Conservation (phyloP, 2,888 invertebrate genomes). For the Colletes collaris region DNA sequence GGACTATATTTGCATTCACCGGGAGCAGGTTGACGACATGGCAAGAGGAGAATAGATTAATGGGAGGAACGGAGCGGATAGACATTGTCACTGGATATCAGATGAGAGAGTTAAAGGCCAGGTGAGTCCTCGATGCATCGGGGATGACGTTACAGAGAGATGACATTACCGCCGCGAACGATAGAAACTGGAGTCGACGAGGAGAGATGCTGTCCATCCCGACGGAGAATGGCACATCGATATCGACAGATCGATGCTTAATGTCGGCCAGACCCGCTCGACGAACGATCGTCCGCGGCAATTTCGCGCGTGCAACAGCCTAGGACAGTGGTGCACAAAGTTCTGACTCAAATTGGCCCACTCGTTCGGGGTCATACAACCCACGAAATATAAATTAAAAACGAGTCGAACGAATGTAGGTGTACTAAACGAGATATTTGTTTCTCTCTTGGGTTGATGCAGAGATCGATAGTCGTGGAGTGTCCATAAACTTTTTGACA, state of each 20-base stretch:
- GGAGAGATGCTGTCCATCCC: constrained; percentile 18
- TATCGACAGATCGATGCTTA: constrained; percentile 59
- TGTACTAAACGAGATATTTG: no score
- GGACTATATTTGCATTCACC: constrained; percentile 52
- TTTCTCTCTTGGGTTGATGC: no score
- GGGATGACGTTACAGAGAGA: constrained; percentile 76
- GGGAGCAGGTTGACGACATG: constrained; percentile 52
- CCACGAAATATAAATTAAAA: no score
- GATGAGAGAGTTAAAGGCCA: constrained; percentile 68
- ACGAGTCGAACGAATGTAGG: no score
- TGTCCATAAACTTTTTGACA: no score
- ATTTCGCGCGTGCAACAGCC: constrained; percentile 34
- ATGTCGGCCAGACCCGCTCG: constrained; percentile 1
- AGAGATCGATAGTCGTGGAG: no score
- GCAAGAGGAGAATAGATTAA: constrained; percentile 64
- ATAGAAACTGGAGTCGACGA: constrained; percentile 66
- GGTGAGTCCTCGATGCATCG: constrained; percentile 63
- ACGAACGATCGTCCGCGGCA: constrained; percentile 9
- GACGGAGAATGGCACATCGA: constrained; percentile 39
- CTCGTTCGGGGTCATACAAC: no score
- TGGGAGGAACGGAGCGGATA: constrained; percentile 45
- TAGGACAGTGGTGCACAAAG: neutral
- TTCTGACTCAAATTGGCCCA: no score
- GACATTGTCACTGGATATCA: constrained; percentile 70
- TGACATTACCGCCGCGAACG: constrained; percentile 73